Base-by-base conservation (phyloP, 2,888 invertebrate genomes). In the Drosophila borborema region DNA sequence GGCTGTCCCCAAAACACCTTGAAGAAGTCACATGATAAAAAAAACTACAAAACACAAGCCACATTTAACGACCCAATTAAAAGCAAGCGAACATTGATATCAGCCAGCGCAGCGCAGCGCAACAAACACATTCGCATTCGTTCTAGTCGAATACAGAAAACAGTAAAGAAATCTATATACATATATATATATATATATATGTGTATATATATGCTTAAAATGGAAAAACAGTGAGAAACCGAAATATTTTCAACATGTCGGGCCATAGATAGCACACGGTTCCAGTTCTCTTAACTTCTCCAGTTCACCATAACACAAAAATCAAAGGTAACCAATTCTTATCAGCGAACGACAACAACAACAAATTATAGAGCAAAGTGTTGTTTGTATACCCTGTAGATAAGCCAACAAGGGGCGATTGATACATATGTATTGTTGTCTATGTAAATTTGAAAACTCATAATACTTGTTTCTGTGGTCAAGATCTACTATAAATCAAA, bases 1-100 rank as follows among this genome's bases (percentile, higher is more conserved):
- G 80, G 28, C 41, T 79, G 82, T 79, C 76, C 82, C 64, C 81
- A 80, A 72, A 82, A 69, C 77, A 81, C 81, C 81, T 81, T 81
- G 83, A 81, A 71, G 77, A 77, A 82, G 85, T 85, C 80, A 82
- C 82, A 71, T 87, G 88, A 88, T 85, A 80, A 77, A 20, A 77
- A 20, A 69, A 64, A 59, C 43, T 41, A 56, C 28, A 59, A 16
- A 23, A 46, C 38, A 36, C 20, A 23, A 80, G 62, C 64, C 69
- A 73, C 77, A 80, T 89, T 84, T 89, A 90, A 87, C 90, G 89
- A 87, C 90, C 86, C 90, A 86, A 89, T 86, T 86, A 90, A 85
- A 85, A 84, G 74, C 74, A 71, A 65, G 72, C 58, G 34, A 58
- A 70, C 74, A 81, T 69, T 89, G 86, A 90, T 86, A 86, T 88